These are phyloP conservation scores for Neoitamus cyanurus DNA, from an alignment of 2,888 invertebrate genomes.

Conservation along the genomic window DNA sequence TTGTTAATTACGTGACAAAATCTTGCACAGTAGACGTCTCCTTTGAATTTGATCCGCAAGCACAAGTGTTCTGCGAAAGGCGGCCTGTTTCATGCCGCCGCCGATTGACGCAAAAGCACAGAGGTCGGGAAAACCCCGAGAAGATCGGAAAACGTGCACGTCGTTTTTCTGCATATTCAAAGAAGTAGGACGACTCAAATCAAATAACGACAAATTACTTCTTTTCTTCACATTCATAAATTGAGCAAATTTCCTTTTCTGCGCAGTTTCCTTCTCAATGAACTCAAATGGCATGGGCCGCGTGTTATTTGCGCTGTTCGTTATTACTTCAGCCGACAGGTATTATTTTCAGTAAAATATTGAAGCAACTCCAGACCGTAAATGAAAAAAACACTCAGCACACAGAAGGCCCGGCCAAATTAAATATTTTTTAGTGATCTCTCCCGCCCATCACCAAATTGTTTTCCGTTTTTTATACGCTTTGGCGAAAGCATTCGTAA, in stretches of 20 bases:
- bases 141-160: background rate
- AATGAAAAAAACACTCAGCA: background rate
- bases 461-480: background rate
- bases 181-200: background rate
- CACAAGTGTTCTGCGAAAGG: constrained; percentile 18
- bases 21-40: background rate
- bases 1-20: constrained; percentile 22
- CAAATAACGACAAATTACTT: background rate
- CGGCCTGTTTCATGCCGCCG: background rate
- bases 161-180: background rate
- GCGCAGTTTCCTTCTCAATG: background rate
- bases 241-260: background rate
- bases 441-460: background rate
- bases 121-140: background rate
- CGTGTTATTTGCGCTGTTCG: background rate
- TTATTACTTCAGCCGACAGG: background rate
- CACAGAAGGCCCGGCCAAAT: background rate
- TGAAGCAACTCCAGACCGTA: background rate
- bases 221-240: background rate
- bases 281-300: background rate
- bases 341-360: background rate
- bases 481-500: background rate
- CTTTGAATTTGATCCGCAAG: constrained; percentile 27
- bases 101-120: constrained; percentile 2
- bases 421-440: background rate